A percentile compares a stretch with the other conserved stretches of the same genome.
phyloP scores from a whole-genome alignment of 2,888 invertebrate species.

The Diarsia dahlii region DNA sequence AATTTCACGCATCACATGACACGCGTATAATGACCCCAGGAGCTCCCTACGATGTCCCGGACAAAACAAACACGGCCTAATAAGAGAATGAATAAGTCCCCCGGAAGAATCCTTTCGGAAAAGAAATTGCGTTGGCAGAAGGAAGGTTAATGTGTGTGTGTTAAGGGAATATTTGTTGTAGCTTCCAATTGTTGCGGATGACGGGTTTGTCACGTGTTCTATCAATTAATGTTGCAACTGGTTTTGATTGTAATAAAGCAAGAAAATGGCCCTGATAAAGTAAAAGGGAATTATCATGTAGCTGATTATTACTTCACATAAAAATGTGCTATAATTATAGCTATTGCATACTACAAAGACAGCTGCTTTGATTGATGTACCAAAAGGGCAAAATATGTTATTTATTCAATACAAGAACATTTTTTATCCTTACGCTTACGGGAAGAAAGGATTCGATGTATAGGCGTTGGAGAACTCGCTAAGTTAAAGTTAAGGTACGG shows the following conservation, averaged over 20 bases:
- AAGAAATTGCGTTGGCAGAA: conserved; percentile 69
- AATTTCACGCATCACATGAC: conserved; percentile 91
- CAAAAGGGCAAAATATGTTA: neutral
- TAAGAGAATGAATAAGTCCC: conserved; percentile 78
- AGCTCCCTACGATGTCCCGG: conserved; percentile 75
- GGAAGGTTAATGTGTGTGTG: conserved; percentile 65
- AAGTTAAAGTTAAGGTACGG: neutral
- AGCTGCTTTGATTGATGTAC: neutral
- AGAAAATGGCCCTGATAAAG: neutral
- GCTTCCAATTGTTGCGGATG: conserved; percentile 38
- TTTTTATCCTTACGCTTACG: neutral
- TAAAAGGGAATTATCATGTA: too few species aligned
- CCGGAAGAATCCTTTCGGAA: conserved; percentile 72
- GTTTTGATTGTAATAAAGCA: neutral
- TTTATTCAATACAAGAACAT: neutral
- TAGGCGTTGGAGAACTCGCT: accelerated
- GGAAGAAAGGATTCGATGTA: neutral
- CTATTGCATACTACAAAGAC: too few species aligned
- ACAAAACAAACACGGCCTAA: conserved; percentile 86
- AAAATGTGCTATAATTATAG: neutral
- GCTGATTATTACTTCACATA: neutral
- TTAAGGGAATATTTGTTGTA: conserved; percentile 58
- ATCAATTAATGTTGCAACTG: neutral
- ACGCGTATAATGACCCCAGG: conserved; percentile 88
- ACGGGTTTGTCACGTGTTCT: neutral